Base-by-base conservation (phyloP, 1,140 invertebrate genomes). In the Bombus haemorrhoidalis region DNA sequence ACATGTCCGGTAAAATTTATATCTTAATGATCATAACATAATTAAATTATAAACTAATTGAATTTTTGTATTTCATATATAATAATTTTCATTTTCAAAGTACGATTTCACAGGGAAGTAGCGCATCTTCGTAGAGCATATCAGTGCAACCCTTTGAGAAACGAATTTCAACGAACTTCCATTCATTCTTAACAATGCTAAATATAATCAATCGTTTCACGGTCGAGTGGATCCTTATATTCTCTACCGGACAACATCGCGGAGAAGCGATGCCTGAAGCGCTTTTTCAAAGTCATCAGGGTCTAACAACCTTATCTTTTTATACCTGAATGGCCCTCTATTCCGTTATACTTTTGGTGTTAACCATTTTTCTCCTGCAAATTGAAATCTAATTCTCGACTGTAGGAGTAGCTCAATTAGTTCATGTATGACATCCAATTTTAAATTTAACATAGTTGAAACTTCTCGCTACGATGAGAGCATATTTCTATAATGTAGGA, bases 191-290 rank as follows among this genome's bases (percentile, higher is more conserved):
- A 79, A 88, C 88, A 82, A 83, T 88, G 62, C 83, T 85, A 79
- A 92, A 87, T 85, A 86, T 91, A 86, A 76, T 77, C 86, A 86
- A 87, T 91, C 77, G 86, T 92, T 92, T 91, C 87, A 91, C 88
- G 86, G 62, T 74, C 75, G 71, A 92, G 86, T 71, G 91, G 81
- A 81, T 91, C 59, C 85, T 82, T 73, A 62, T 82, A 89, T 89
- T 82, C 73, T 79, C 64, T 39, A 74, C 39, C 83, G 74, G 64
- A 71, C 39, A 76, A 84, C 79, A 79, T 83, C 84, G 71, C 25
- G 73, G 68, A 73, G 66, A 39, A 8, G 28, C 41, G 85, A 80
- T 76, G 80, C 82, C 82, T 25, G 3, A 76, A 75, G 82, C 82
- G 64, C 66, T 66, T 69, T 78, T 71, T 78, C 66, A 74, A 53